These are phyloP conservation scores for Gymnothorax reevesii DNA, from an alignment of 2,797 vertebrate genomes.

Conservation along the genomic window DNA sequence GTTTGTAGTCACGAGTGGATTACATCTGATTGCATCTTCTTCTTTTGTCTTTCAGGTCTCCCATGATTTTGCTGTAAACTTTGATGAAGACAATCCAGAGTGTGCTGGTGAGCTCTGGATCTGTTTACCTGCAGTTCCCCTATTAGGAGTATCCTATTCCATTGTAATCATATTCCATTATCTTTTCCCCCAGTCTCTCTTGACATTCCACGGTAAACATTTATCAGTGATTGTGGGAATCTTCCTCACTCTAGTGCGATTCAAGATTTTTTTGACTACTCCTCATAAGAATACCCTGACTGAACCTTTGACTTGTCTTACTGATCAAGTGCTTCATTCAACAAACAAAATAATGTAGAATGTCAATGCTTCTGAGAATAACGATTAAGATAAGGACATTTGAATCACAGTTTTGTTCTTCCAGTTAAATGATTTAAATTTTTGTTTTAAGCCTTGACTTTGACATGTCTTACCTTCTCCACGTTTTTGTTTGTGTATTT, in stretches of 20 bases:
- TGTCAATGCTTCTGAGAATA: neutral
- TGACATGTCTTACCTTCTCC: neutral
- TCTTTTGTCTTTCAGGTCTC: constrained; percentile 78
- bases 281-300: neutral
- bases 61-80: constrained; percentile 98
- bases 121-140: neutral
- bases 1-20: neutral
- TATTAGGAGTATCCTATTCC: neutral
- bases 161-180: neutral
- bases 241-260: neutral
- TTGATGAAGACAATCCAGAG: constrained; percentile 98
- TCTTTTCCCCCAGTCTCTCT: neutral
- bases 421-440: neutral
- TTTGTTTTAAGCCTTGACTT: neutral
- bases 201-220: neutral
- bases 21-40: no score
- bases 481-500: neutral
- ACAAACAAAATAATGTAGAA: neutral
- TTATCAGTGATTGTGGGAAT: neutral
- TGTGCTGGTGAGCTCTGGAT: constrained; percentile 84
- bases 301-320: neutral
- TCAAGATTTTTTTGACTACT: neutral
- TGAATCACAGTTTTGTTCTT: constrained; percentile 42
- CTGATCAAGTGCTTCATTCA: neutral
- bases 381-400: constrained; percentile 3